Base-by-base conservation (phyloP, 2,113 vertebrate species). In the Tragelaphus imberbis region DNA sequence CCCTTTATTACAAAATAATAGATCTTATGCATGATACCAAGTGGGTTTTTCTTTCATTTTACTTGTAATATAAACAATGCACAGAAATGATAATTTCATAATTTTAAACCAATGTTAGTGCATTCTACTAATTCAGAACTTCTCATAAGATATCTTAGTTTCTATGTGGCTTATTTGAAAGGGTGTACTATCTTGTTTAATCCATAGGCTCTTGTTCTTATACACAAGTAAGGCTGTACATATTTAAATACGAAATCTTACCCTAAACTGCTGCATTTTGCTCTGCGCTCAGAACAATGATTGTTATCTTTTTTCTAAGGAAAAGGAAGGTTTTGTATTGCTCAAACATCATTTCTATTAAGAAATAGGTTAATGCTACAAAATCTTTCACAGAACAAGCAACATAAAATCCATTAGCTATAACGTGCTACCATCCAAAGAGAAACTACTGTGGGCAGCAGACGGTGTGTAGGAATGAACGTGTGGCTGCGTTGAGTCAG, bases 381-480 rank as follows among this genome's bases (percentile, higher is more conserved):
- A 98, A 75, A 93, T 12, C 91, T 65, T 82, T 56, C 82, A 87
- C n/a, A 33, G 68, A 23, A 51, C n/a, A 97, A 94, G 44, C 82
- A 91, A 98, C 61, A 97, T 80, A 96, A 95, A 97, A 58, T 44
- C 10, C 94, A 98, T 95, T 91, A 96, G 71, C n/a, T 63, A 25
- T 65, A 55, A 85, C 68, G 33, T 56, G 40, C 33, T 87, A 7
- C 58, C 33, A 95, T 55, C 44, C 55, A 21, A 9, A 86, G 56
- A 89, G 25, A 91, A 95, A 23, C 55, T 63, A 88, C 86, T 30
- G 49, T 0, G 0, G 8, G 58, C 33, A 30, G 49, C 75, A 84
- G 91, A 44, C 68, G 36, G 55, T 6, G n/a, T 16, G 55, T 47
- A 55, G 65, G 23, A 63, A 55, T 0, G 77, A 71, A 84, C 3